phyloP scores from a whole-genome alignment of 2,888 invertebrate species.

The Callosobruchus maculatus region DNA sequence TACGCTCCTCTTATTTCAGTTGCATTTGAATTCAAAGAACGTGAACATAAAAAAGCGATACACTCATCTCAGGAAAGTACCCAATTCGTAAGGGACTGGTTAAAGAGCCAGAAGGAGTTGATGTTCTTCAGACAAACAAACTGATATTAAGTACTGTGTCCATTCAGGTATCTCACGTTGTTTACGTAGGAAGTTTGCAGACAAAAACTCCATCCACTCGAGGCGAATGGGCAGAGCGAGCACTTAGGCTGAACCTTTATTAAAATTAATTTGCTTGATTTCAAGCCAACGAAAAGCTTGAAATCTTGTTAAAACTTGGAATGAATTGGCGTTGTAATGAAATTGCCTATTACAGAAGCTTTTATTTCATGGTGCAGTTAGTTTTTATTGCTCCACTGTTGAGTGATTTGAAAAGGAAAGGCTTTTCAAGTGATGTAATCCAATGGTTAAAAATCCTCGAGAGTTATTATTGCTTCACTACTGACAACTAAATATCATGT shows the following conservation, averaged over 20 bases:
- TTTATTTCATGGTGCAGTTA: neutral
- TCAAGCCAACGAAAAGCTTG: neutral
- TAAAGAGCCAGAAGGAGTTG: neutral
- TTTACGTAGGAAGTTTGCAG: neutral
- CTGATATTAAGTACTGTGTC: neutral
- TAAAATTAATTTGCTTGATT: neutral
- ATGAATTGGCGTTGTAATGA: neutral
- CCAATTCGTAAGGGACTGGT: neutral
- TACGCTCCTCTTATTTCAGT: too few species aligned
- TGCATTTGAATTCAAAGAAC: too few species aligned
- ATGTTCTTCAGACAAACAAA: neutral
- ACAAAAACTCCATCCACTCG: neutral
- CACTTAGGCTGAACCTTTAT: neutral
- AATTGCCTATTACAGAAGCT: neutral
- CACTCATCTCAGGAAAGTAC: neutral
- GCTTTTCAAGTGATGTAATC: too few species aligned
- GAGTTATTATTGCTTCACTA: too few species aligned
- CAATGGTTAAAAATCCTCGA: too few species aligned
- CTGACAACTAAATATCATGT: too few species aligned
- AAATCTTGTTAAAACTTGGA: neutral
- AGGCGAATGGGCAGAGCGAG: neutral
- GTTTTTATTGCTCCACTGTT: too few species aligned
- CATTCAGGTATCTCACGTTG: neutral
- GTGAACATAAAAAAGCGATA: too few species aligned
- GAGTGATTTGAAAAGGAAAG: too few species aligned